Evolutionary conservation across 2,113 vertebrate genomes (phyloP).

Genomic region (Glaucidium brasilianum): DNA sequence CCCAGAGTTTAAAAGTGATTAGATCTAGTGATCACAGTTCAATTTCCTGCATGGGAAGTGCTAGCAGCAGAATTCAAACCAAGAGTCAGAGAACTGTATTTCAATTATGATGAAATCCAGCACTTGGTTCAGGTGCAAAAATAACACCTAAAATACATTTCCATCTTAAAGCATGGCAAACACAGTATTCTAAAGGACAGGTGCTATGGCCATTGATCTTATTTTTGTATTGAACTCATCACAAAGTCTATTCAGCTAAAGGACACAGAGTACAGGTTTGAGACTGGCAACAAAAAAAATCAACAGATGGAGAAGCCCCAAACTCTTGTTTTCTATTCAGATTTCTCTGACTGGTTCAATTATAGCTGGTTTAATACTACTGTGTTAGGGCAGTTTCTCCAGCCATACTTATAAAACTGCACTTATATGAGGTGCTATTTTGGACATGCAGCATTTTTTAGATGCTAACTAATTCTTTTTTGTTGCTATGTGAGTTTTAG

Average conservation of each 20-base stretch:
- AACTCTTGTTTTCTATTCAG: not conserved
- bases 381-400: not conserved
- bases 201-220: not conserved
- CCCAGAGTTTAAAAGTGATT: not conserved
- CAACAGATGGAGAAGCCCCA: not conserved
- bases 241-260: not conserved
- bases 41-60: not conserved
- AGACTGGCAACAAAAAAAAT: not conserved
- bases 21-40: not conserved
- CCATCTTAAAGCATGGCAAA: not conserved
- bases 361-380: not conserved
- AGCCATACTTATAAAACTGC: not conserved
- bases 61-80: not conserved
- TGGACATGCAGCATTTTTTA: not conserved
- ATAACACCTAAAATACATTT: not conserved
- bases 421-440: not conserved
- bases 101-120: not conserved
- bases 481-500: not conserved
- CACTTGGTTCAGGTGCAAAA: not conserved
- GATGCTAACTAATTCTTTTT: not conserved
- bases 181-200: not conserved
- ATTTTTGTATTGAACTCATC: not conserved
- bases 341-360: not conserved
- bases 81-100: not conserved
- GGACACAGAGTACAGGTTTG: not conserved